Evolutionary conservation across 2,888 invertebrate genomes (phyloP).

Genomic region (Scaeva pyrastri): DNA sequence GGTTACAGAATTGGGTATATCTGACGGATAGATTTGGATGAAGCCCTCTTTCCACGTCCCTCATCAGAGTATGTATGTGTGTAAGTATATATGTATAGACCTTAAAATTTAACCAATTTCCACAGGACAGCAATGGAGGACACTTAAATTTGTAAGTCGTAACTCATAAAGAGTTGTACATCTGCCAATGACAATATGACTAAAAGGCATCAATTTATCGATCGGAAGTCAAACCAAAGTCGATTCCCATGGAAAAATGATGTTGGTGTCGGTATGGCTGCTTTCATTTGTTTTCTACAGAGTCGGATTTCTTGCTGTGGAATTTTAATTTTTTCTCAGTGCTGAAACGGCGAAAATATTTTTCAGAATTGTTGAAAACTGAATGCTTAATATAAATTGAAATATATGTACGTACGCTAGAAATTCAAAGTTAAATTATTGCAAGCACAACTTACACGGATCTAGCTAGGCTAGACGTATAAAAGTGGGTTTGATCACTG

Average conservation of each 20-base stretch:
- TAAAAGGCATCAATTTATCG: conserved; percentile 73
- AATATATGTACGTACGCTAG: too few relatives aligned
- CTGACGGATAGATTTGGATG: not conserved
- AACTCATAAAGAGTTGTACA: conserved; percentile 71
- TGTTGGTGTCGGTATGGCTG: conserved; percentile 41
- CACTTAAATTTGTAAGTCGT: conserved; percentile 52
- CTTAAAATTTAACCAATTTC: conserved; percentile 34
- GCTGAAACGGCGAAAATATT: conserved; percentile 1
- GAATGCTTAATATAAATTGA: too few relatives aligned
- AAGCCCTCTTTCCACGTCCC: conserved; percentile 9
- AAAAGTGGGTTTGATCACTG: too few relatives aligned
- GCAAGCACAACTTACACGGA: too few relatives aligned
- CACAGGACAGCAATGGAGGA: conserved; percentile 41
- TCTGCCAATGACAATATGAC: conserved; percentile 75
- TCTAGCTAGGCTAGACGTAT: too few relatives aligned
- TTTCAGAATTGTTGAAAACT: too few relatives aligned
- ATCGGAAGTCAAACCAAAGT: conserved; percentile 53
- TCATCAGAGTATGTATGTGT: not conserved
- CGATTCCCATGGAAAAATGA: not conserved
- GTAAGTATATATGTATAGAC: not conserved
- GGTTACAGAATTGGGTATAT: conserved; percentile 1
- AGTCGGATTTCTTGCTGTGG: not conserved
- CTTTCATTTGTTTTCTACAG: conserved; percentile 24
- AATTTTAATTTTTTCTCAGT: not conserved
- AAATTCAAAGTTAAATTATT: too few relatives aligned